Evolutionary conservation across 2,888 invertebrate genomes (phyloP).

Genomic region (Drosophila hawaiiensis): DNA sequence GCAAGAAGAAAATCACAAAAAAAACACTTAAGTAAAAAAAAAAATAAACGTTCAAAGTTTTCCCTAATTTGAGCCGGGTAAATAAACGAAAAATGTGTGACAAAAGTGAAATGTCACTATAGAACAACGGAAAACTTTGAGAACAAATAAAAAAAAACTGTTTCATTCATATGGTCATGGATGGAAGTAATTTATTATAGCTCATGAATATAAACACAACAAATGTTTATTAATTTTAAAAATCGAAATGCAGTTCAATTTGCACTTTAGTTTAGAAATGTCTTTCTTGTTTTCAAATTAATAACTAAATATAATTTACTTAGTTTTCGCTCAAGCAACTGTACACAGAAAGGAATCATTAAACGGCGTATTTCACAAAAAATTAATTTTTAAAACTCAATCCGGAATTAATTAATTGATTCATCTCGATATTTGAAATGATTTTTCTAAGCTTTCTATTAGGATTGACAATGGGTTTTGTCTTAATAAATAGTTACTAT

Average conservation of each 20-base stretch:
- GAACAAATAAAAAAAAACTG: slow-evolving; percentile 7
- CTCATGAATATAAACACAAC: neutral
- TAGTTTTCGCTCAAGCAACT: neutral
- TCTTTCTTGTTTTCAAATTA: neutral
- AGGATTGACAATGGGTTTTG: neutral
- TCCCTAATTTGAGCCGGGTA: slow-evolving; percentile 19
- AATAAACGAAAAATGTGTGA: slow-evolving; percentile 12
- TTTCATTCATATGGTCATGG: slow-evolving; percentile 3
- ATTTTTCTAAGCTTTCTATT: neutral
- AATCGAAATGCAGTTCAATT: neutral
- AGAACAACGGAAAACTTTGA: slow-evolving; percentile 9
- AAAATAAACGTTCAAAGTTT: slow-evolving; percentile 17
- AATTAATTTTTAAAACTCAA: neutral
- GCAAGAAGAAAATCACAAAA: slow-evolving; percentile 33
- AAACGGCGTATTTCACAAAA: fast-evolving
- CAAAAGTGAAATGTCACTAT: slow-evolving; percentile 7
- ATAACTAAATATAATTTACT: neutral
- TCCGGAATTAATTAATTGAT: neutral
- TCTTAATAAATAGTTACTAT: neutral
- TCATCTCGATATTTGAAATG: neutral
- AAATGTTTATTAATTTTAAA: neutral
- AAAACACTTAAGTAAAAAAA: neutral
- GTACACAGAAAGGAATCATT: neutral
- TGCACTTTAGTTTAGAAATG: neutral
- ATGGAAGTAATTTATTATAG: neutral